Evolutionary conservation across 2,888 invertebrate genomes (phyloP).

Genomic region (Troides aeacus): DNA sequence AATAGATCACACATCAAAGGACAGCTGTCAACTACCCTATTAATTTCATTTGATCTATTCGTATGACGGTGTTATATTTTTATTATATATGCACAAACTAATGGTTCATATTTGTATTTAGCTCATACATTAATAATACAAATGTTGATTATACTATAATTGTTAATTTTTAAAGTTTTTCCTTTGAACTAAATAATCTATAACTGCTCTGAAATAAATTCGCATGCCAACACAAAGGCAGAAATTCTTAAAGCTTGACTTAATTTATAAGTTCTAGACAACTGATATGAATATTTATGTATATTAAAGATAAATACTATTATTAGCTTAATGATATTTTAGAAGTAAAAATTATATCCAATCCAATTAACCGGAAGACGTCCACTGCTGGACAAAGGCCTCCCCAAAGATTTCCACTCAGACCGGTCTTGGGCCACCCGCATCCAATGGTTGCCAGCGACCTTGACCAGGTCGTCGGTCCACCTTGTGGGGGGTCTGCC

Average conservation of each 20-base stretch:
- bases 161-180: background rate
- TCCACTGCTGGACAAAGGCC: too few species aligned
- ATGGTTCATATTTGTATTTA: background rate
- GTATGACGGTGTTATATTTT: constrained; percentile 9
- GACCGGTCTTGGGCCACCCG: too few species aligned
- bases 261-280: background rate
- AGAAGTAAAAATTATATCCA: too few species aligned
- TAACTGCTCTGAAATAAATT: background rate
- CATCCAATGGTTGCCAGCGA: too few species aligned
- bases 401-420: too few species aligned
- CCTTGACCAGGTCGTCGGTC: too few species aligned
- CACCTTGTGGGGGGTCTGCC: too few species aligned
- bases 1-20: constrained; percentile 7
- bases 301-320: background rate
- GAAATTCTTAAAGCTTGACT: background rate
- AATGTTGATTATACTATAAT: background rate
- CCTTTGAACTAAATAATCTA: background rate
- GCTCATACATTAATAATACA: background rate
- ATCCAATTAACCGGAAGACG: too few species aligned
- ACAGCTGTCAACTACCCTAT: constrained; percentile 4
- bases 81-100: background rate
- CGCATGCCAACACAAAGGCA: background rate
- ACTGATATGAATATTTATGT: background rate
- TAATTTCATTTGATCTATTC: constrained; percentile 16
- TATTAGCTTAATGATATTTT: background rate